Evolutionary conservation across 2,888 invertebrate species (phyloP), one percentile per base, ranked within the genome.

Genomic region (Caenorhabditis sinica): DNA sequence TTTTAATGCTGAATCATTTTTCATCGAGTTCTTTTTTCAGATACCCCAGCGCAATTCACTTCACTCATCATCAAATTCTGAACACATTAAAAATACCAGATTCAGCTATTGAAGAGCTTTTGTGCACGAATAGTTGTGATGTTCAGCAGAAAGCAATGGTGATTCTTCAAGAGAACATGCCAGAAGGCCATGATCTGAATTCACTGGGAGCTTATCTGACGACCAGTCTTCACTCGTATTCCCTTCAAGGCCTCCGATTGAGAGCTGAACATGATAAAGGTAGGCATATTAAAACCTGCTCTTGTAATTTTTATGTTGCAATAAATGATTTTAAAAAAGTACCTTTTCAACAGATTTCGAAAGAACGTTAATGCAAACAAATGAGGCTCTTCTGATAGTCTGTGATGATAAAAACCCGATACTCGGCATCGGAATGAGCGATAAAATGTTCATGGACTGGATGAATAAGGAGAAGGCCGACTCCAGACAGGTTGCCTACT

Each of bases 271-370:
- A 92, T 56, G 92, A 92, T 82, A 87, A 89, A 85, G 86, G 91
- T 91, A 17, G 28, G 53, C 5, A 56, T 25, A 13, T 25, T 28
- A 25, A 28, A 25, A 17, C 11, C n/a, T 15, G 33, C 3, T 28
- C 17, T n/a, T 60, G 2, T 30, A 6, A 3, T 33, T 60, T 17
- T 60, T 17, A 1, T 13, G 6, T 17, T 6, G 23, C 20, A 61
- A 65, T 20, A 40, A 63, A 63, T 40, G 40, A 40, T 40, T 68
- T 30, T 15, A 43, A 65, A 49, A 45, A 15, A n/a, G n/a, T n/a
- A n/a, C n/a, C n/a, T n/a, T n/a, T n/a, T n/a, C n/a, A n/a, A n/a
- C 61, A 89, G 91, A 87, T 9, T 92, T 92, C 77, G 89, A 89
- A 40, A 89, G 85, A 61, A 80, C 89, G 9, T 74, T 92, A 28